These are phyloP conservation scores for Octopus sinensis DNA, from an alignment of 1,140 invertebrate genomes.

Conservation along the genomic window DNA sequence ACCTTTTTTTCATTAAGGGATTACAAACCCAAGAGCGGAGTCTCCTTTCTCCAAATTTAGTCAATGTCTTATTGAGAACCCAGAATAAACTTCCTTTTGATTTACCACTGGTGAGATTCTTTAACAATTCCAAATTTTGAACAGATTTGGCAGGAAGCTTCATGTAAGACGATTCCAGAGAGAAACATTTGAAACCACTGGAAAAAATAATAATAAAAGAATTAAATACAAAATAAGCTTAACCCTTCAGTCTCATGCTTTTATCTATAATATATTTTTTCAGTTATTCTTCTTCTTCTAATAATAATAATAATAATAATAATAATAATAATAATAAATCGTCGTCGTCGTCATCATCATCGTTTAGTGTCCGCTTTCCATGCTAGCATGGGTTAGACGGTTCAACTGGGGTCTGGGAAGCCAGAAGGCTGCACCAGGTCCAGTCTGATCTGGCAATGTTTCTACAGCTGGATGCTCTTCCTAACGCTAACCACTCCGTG, in stretches of 20 bases:
- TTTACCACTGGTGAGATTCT: constrained; percentile 44
- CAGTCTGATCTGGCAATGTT: no score
- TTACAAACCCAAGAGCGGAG: constrained; percentile 56
- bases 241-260: constrained; percentile 14
- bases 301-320: no score
- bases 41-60: constrained; percentile 54
- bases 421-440: no score
- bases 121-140: constrained; percentile 44
- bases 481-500: no score
- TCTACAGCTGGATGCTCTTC: no score
- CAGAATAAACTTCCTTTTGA: constrained; percentile 53
- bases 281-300: no score
- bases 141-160: constrained; percentile 36
- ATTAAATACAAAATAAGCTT: neutral
- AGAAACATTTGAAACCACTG: constrained; percentile 42
- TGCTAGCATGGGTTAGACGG: no score
- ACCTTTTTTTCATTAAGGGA: constrained; percentile 50
- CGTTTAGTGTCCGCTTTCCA: no score
- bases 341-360: no score
- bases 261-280: no score
- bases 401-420: no score
- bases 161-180: constrained; percentile 36
- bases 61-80: constrained; percentile 55
- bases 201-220: constrained; percentile 16
- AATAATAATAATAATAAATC: no score